Conservation (phyloP, 2,888 invertebrate genomes). For the Phorcus lineatus region DNA sequence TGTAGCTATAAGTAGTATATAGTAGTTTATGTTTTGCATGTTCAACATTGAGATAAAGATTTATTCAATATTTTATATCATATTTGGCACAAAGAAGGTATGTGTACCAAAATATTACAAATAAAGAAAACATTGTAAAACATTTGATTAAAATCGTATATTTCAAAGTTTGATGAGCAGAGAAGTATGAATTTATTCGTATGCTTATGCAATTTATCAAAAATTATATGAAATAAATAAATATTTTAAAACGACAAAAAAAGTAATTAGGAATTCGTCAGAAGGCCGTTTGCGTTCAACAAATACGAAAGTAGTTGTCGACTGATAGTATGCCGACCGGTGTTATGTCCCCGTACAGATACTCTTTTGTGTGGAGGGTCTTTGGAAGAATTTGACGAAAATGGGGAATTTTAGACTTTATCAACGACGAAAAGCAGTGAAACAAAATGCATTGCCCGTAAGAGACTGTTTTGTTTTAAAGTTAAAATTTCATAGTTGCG, state of each 20-base stretch:
- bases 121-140: too few species aligned
- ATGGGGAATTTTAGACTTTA: conserved; percentile 1
- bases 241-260: too few species aligned
- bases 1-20: too few species aligned
- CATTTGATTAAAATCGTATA: too few species aligned
- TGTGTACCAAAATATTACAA: too few species aligned
- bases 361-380: conserved; percentile 20
- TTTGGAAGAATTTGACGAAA: conserved; percentile 16
- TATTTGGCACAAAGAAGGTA: too few species aligned
- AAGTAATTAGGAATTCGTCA: background rate
- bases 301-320: background rate
- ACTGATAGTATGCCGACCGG: background rate
- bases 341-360: conserved; percentile 8
- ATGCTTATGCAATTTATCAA: too few species aligned
- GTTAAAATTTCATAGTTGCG: background rate
- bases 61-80: too few species aligned
- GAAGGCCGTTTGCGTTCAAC: background rate
- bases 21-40: too few species aligned
- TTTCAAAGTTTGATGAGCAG: background rate
- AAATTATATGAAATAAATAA: too few species aligned
- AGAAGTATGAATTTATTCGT: background rate
- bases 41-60: too few species aligned
- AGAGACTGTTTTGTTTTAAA: background rate
- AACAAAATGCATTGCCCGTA: background rate
- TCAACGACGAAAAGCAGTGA: background rate